Base-by-base conservation (phyloP, 2,888 invertebrate species). In the Aricia artaxerxes region DNA sequence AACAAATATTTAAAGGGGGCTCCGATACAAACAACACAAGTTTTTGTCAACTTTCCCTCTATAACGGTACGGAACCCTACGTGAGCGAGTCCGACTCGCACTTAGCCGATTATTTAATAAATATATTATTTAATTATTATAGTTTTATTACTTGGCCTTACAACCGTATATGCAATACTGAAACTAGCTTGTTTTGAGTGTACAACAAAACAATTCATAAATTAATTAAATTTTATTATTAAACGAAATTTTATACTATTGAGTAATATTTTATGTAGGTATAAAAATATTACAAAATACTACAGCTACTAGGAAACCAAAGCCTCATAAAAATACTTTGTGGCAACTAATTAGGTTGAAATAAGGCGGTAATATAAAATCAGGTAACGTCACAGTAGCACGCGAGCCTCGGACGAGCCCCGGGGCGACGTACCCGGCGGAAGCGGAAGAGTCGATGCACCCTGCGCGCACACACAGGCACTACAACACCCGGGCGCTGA, bases 381-480 rank as follows among this genome's bases (percentile, higher is more conserved):
- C 87, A 85, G 81, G 84, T 85, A 91, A 91, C 89, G 89, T 91
- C 89, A 91, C 87, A 87, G 88, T 87, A 89, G 84, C 93, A 93
- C 92, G 93, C 93, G 87, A 92, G 87, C 91, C 91, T 89, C 89
- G 86, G 87, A 86, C 88, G 85, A 84, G 86, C 91, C 88, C 88
- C 83, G 90, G 85, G 93, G 93, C 91, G 90, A 92, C 92, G 91
- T 92, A 92, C 94, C 90, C 91, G 86, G 87, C 89, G 88, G 87
- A 89, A 88, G 89, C 89, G 93, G 93, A 92, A 93, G 85, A 92
- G 94, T 93, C 93, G 92, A 91, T 94, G 94, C 94, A 94, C 94
- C 92, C 91, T 85, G 88, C 73, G 76, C 81, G 79, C 83, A 80
- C 72, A 76, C 57, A 77, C 73, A n/a, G 73, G 73, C 73, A 79